Conservation (phyloP, 2,888 invertebrate genomes). For the Rhaphigaster nebulosa region DNA sequence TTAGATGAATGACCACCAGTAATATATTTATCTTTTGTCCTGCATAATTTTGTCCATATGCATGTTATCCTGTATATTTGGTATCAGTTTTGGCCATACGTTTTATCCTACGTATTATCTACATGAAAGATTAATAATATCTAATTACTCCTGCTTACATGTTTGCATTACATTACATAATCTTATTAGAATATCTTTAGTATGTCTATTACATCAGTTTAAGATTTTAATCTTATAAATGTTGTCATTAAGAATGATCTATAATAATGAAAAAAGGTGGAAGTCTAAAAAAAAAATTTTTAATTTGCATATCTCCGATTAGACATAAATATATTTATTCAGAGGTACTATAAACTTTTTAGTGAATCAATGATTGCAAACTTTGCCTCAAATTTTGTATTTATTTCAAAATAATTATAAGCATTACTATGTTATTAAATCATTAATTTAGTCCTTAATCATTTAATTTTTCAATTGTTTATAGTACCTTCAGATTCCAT, state of each 20-base stretch:
- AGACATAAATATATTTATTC: neutral
- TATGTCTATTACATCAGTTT: neutral
- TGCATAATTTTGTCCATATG: neutral
- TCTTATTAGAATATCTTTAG: neutral
- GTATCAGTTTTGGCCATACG: neutral
- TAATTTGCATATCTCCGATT: neutral
- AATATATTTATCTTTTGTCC: neutral
- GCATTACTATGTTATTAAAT: neutral
- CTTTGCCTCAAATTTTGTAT: neutral
- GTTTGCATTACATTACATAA: neutral
- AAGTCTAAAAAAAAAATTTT: neutral
- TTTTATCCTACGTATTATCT: neutral
- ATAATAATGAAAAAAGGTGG: neutral
- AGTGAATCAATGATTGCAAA: neutral
- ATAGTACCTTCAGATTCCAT: neutral
- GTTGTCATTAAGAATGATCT: neutral
- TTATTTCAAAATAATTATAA: neutral
- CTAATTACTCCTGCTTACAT: neutral
- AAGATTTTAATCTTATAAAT: neutral
- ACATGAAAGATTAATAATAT: neutral
- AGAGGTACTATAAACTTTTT: neutral
- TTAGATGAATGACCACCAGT: constrained; percentile 24
- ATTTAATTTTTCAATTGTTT: neutral
- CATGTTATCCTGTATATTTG: constrained; percentile 7
- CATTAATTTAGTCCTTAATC: neutral